Evolutionary conservation across 92 coral and sea anemone species (phyloP), one percentile per base, ranked within the genome.

Genomic region (Palythoa grandiflora): DNA sequence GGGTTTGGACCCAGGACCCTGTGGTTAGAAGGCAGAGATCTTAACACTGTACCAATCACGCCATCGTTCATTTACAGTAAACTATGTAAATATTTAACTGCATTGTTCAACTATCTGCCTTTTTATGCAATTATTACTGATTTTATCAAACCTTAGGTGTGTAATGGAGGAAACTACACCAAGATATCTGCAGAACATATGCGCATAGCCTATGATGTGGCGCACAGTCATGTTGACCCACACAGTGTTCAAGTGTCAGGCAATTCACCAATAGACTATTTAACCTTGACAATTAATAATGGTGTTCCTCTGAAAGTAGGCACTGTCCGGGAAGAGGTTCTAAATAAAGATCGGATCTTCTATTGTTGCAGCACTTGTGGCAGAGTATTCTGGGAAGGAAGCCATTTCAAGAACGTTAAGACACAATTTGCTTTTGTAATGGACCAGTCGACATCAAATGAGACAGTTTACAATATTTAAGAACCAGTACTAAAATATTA

Each of bases 311-410:
- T 97, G 9, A 89, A 97, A 84, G 90, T 97, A 48, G 97, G 88
- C 8, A 81, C 88, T 37, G 81, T 97, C 2, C 96, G 92, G 48
- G 99, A 95, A 44, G 91, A 88, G 12, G 84, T 90, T 21, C 88
- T 95, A 87, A 91, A 90, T 73, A 91, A 90, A 66, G 90, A 91
- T 37, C 96, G 87, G 17, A 15, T 94, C 71, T 97, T 95, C 79
- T 94, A 87, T 79, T 95, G 98, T 60, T 97, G 99, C 81, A 90
- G 92, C 21, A 52, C 68, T 14, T 97, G 98, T 51, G 98, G 99
- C 7, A 97, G 93, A 89, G 89, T 97, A 72, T 97, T 95, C 83
- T 97, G 99, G 99, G 99, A 97, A 89, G 99, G 99, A 1, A 89
- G 94, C n/a, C 98, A 97, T 83, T 96, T 95, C 83, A 91, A 92